A percentile compares a stretch with the other conserved stretches of the same genome.
phyloP scores from a whole-genome alignment of 2,888 invertebrate genomes.

The Chrysolina americana region DNA sequence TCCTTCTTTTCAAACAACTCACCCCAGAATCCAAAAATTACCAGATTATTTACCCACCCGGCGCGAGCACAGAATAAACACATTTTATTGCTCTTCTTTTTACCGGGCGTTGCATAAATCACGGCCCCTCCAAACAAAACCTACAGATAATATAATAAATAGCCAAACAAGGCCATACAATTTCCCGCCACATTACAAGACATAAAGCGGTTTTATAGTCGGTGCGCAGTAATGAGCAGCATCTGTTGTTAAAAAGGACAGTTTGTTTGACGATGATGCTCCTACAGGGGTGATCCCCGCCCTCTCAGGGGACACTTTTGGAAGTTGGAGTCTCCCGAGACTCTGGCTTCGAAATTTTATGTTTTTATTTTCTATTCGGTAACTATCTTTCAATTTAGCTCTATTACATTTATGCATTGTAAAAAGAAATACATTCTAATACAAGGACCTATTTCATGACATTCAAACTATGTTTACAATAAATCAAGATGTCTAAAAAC shows the following conservation, averaged over 20 bases:
- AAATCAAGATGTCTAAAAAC: too few relatives aligned
- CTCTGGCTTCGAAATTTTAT: neutral
- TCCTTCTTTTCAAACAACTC: constrained; percentile 7
- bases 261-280: constrained; percentile 57
- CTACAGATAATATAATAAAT: constrained; percentile 68
- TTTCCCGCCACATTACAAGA: constrained; percentile 69
- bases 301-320: constrained; percentile 22
- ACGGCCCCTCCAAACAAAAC: constrained; percentile 62
- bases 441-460: too few relatives aligned
- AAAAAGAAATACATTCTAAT: too few relatives aligned
- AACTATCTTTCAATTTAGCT: neutral
- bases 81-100: constrained; percentile 57
- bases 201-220: constrained; percentile 65
- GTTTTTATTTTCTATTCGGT: neutral
- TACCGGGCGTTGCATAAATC: constrained; percentile 58
- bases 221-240: constrained; percentile 65
- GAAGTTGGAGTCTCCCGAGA: neutral
- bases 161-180: constrained; percentile 68
- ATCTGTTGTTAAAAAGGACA: constrained; percentile 68
- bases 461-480: too few relatives aligned
- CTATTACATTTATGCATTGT: too few relatives aligned
- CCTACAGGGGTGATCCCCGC: constrained; percentile 38
- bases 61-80: constrained; percentile 57
- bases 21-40: constrained; percentile 14
- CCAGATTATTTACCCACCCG: constrained; percentile 49